These are phyloP conservation scores for Thymallus thymallus DNA, from an alignment of 2,113 vertebrate genomes.

Conservation along the genomic window DNA sequence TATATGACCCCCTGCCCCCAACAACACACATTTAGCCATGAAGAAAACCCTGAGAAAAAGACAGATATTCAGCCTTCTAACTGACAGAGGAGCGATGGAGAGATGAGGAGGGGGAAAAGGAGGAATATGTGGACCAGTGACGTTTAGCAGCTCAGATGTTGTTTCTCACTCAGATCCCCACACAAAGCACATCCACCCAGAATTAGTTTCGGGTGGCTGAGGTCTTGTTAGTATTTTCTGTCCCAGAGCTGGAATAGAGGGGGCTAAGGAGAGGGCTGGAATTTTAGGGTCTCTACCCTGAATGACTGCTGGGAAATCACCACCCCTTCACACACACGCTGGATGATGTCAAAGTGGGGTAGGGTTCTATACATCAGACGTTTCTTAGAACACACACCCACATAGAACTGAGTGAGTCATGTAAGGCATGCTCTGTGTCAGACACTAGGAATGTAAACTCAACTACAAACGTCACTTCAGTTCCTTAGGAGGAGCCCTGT, in stretches of 20 bases:
- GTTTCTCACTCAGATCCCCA: neutral
- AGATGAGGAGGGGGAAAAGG: neutral
- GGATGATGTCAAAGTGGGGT: constrained; percentile 40
- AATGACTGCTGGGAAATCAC: constrained; percentile 38
- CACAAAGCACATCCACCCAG: neutral
- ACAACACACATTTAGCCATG: constrained; percentile 55
- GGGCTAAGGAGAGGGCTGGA: constrained; percentile 32
- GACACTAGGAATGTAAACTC: neutral
- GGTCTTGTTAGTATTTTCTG: constrained; percentile 62
- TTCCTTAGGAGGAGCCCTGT: too few relatives aligned
- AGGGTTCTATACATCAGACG: constrained; percentile 40
- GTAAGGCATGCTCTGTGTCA: neutral
- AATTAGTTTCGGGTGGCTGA: constrained; percentile 32
- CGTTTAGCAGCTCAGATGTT: neutral
- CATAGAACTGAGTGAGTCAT: constrained; percentile 18
- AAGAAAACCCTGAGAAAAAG: constrained; percentile 62
- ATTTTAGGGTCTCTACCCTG: constrained; percentile 42
- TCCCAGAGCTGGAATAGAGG: constrained; percentile 23
- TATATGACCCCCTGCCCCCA: constrained; percentile 43
- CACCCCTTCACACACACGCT: neutral
- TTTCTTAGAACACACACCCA: constrained; percentile 10
- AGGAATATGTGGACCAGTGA: neutral
- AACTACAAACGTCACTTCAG: too few relatives aligned
- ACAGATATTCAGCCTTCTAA: constrained; percentile 60
- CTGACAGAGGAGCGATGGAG: constrained; percentile 34